A percentile compares a stretch with the other conserved stretches of the same genome.
phyloP scores from a whole-genome alignment of 2,113 vertebrate species.

The human region GRCh38 chr2:59392001-59392500 shows the following conservation, averaged over 20 bases:
- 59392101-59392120: constrained; percentile 49
- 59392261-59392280: not conserved
- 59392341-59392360: not conserved
- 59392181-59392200: not conserved
- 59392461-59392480: not conserved
- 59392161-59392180: not conserved
- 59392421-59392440: not conserved
- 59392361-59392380: not conserved
- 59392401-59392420: not conserved
- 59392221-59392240: fast-evolving
- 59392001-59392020: constrained; percentile 52
- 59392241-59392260: not conserved
- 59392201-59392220: not conserved
- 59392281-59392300: not conserved
- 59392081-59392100: constrained; percentile 33
- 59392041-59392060: constrained; percentile 40
- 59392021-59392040: constrained; percentile 57
- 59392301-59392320: not conserved
- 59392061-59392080: constrained; percentile 42
- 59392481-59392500: not conserved
- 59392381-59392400: not conserved
- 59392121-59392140: not conserved
- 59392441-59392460: not conserved
- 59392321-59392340: not conserved
- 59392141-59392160: constrained; percentile 24